Percentiles rank a stretch among this genome's conserved stretches.
These are phyloP conservation scores for Amblyornis subalaris DNA, from an alignment of 2,113 vertebrate species.

Conservation along the genomic window DNA sequence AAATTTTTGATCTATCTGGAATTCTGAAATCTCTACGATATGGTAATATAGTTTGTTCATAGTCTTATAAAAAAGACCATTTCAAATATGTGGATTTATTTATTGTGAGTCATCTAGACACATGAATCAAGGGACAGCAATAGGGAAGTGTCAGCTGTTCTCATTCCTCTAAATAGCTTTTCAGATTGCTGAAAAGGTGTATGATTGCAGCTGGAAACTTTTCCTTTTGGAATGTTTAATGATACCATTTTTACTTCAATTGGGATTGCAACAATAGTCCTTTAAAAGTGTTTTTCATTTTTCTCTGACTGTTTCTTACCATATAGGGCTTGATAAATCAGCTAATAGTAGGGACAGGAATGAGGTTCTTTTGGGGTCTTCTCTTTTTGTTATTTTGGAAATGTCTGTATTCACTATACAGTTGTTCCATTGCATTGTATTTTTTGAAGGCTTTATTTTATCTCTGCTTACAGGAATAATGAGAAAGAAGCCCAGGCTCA, in stretches of 20 bases:
- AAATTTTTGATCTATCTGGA: not conserved
- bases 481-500: not conserved
- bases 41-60: not conserved
- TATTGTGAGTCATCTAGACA: not conserved
- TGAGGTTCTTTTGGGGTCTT: not conserved
- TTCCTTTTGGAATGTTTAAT: constrained; percentile 23
- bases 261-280: not conserved
- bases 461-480: not conserved
- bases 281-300: not conserved
- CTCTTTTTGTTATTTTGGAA: not conserved
- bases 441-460: not conserved
- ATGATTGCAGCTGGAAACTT: not conserved
- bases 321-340: not conserved
- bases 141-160: constrained; percentile 1
- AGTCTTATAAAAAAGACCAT: not conserved
- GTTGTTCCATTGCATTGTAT: not conserved
- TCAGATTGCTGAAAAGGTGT: constrained; percentile 20
- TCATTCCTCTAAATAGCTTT: constrained; percentile 24
- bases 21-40: not conserved
- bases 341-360: not conserved
- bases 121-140: not conserved
- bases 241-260: not conserved
- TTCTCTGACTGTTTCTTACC: not conserved
- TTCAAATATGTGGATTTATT: constrained; percentile 3
- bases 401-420: not conserved